Evolutionary conservation across 2,113 vertebrate species (phyloP).

Genomic region (Halichoeres trimaculatus): DNA sequence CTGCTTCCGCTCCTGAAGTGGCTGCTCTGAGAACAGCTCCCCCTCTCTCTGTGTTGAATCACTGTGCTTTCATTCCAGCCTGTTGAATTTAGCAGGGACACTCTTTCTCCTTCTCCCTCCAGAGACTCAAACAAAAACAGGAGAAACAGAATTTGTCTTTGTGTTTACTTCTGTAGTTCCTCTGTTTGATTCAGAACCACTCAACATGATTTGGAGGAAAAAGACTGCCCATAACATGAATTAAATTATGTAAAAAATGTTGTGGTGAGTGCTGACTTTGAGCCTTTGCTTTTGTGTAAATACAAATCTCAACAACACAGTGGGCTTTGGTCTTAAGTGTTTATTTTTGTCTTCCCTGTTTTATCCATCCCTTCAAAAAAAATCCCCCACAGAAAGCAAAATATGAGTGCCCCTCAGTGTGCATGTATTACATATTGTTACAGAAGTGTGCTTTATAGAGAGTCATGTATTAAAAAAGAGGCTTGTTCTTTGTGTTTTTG

Average conservation of each 20-base stretch:
- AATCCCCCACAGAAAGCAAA: slow-evolving; percentile 25
- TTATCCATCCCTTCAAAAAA: not conserved
- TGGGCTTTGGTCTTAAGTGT: slow-evolving; percentile 58
- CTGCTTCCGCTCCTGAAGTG: slow-evolving; percentile 55
- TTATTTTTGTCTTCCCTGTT: slow-evolving; percentile 62
- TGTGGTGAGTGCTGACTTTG: slow-evolving; percentile 49
- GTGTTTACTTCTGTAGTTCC: slow-evolving; percentile 51
- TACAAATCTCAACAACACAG: slow-evolving; percentile 63
- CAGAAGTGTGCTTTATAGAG: slow-evolving; percentile 62
- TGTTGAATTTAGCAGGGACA: slow-evolving; percentile 82
- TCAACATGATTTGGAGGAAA: slow-evolving; percentile 18
- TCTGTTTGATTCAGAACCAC: slow-evolving; percentile 46
- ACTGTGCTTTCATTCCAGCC: slow-evolving; percentile 77
- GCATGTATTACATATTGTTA: slow-evolving; percentile 57
- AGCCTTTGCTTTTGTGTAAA: slow-evolving; percentile 68
- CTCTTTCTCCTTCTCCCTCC: slow-evolving; percentile 44
- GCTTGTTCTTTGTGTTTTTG: slow-evolving; percentile 48
- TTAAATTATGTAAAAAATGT: slow-evolving; percentile 23
- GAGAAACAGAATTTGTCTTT: slow-evolving; percentile 49
- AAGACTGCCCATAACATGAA: not conserved
- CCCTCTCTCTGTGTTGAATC: slow-evolving; percentile 67
- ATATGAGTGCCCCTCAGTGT: slow-evolving; percentile 27
- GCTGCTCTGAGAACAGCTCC: slow-evolving; percentile 52
- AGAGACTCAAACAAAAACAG: slow-evolving; percentile 35
- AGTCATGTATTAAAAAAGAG: slow-evolving; percentile 65